Evolutionary conservation across 2,888 invertebrate species (phyloP).

Genomic region (Helicoverpa assulta): DNA sequence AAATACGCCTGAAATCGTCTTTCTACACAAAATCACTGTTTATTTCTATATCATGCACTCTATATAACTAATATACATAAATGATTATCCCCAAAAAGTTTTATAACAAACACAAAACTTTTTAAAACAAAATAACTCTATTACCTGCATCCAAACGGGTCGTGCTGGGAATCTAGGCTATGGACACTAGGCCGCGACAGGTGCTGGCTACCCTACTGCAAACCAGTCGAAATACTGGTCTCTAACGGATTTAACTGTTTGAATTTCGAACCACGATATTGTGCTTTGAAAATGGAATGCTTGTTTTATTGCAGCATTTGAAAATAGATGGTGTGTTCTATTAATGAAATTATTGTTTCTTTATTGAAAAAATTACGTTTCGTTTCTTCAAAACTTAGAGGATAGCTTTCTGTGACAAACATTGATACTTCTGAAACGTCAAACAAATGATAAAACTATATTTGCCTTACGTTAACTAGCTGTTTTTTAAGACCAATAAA

Average conservation of each 20-base stretch:
- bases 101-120: too few relatives aligned
- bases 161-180: slow-evolving; percentile 55
- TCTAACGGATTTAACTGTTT: slow-evolving; percentile 55
- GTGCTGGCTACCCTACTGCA: slow-evolving; percentile 57
- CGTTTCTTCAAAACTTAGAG: too few relatives aligned
- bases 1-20: too few relatives aligned
- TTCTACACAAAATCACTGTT: too few relatives aligned
- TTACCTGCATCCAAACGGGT: slow-evolving; percentile 29
- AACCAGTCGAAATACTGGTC: slow-evolving; percentile 58
- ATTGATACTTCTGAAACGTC: too few relatives aligned
- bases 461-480: too few relatives aligned
- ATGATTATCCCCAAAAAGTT: too few relatives aligned
- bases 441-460: too few relatives aligned
- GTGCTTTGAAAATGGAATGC: slow-evolving; percentile 42
- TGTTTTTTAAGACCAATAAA: too few relatives aligned
- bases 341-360: slow-evolving; percentile 15
- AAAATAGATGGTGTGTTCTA: slow-evolving; percentile 26
- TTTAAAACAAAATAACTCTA: not conserved
- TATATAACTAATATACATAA: too few relatives aligned
- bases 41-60: too few relatives aligned
- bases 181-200: slow-evolving; percentile 54
- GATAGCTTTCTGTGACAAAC: too few relatives aligned
- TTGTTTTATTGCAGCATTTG: not conserved
- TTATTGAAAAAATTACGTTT: not conserved
- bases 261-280: slow-evolving; percentile 52